Conservation (phyloP, 2,797 vertebrate genomes). For the Acrocephalus scirpaceus region DNA sequence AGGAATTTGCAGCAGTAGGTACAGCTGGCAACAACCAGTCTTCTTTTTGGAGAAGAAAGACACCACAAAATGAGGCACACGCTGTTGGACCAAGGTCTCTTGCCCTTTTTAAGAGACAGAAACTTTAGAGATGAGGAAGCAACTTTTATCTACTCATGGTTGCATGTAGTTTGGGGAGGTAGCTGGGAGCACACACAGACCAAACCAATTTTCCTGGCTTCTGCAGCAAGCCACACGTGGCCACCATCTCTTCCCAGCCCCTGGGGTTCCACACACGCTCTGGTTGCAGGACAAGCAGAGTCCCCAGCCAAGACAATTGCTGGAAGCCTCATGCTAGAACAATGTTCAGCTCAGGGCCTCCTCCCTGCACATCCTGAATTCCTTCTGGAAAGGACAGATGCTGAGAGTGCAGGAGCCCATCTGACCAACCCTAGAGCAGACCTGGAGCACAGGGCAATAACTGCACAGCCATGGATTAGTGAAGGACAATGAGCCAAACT, state of each 20-base stretch:
- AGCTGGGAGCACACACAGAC: background rate
- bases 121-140: background rate
- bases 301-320: background rate
- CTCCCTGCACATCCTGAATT: background rate
- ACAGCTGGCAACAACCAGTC: background rate
- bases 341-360: background rate
- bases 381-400: conserved; percentile 23
- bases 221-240: background rate
- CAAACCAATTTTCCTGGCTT: background rate
- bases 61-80: background rate
- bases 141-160: background rate
- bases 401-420: background rate
- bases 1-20: background rate
- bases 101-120: background rate
- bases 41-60: background rate
- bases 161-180: background rate
- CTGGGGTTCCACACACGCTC: background rate
- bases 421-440: background rate
- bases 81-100: background rate
- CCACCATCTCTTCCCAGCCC: background rate
- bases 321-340: background rate
- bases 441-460: background rate
- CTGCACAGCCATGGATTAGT: background rate
- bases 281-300: background rate
- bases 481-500: background rate